Base-by-base conservation (phyloP, 35 echinoderm and acorn worm species). In the Ophiothrix spiculata region DNA sequence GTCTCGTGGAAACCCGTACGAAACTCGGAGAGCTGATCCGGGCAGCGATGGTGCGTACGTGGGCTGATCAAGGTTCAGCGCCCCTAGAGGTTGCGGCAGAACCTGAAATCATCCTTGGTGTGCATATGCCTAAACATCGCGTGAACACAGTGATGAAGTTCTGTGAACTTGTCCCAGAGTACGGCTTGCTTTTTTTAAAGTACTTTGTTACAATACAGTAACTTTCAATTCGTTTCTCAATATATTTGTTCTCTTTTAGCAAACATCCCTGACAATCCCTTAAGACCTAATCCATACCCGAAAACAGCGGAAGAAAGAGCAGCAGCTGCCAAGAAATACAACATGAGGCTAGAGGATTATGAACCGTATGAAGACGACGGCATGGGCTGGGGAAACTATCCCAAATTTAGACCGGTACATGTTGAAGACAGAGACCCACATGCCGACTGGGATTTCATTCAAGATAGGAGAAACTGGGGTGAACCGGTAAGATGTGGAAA, bases 301-400 rank as follows among this genome's bases (percentile, higher is more conserved):
- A 77, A 73, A 36, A 94, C 89, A 11, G 86, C 88, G 29, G 86
- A 89, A 42, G 92, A 99, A 69, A 80, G 96, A 34, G 89, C 85
- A 35, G 86, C 86, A 32, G 96, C 96, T 21, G 96, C 96, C 41
- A 99, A 99, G 84, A 99, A 92, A 83, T 99, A 99, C 33, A 88
- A 91, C 74, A 99, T 99, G 79, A 85, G 92, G 32, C 64, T 94
- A 4, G 89, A 94, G 79, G 96, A 99, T 39, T 99, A 99, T 31
- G 92, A 99, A 76, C 96, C 96, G 11, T 99, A 94, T 36, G 75
- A 92, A 17, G 96, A 99, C 87, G 96, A 99, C 80, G 96, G 96
- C 25, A 86, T 88, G 80, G 96, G 96, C 11, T 99, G 96, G 96
- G 95, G 96, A 74, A 92, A 99, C 81, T 99, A 99, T 81, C 96